These are phyloP conservation scores for Cranoglanis bouderius DNA, from an alignment of 2,113 vertebrate species.

Conservation along the genomic window DNA sequence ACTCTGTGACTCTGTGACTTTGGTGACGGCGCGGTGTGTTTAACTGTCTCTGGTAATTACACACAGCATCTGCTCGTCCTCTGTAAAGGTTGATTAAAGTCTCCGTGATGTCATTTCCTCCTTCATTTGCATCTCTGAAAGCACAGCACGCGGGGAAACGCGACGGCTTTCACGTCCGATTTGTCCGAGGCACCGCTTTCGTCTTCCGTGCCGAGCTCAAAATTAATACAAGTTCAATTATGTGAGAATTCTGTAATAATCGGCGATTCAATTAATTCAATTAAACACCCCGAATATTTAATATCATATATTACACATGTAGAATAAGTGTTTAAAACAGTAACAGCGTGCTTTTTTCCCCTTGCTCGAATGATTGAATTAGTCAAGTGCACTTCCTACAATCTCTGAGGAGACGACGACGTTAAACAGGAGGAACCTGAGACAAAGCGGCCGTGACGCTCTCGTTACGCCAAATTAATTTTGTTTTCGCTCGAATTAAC, in stretches of 20 bases:
- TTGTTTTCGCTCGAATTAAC: conserved; percentile 67
- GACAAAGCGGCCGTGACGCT: conserved; percentile 39
- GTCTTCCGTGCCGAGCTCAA: not conserved
- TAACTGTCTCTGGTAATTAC: conserved; percentile 39
- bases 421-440: conserved; percentile 38
- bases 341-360: not conserved
- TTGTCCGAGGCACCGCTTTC: not conserved
- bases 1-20: not conserved
- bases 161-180: conserved; percentile 34
- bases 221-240: too few species aligned
- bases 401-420: not conserved
- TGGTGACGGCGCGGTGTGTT: conserved; percentile 6
- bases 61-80: conserved; percentile 54
- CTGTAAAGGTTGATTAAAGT: conserved; percentile 58
- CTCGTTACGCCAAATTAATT: conserved; percentile 61
- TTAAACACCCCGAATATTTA: not conserved
- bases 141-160: conserved; percentile 39
- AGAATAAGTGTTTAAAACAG: not conserved
- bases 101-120: conserved; percentile 53
- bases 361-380: not conserved
- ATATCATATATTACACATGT: too few species aligned
- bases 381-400: not conserved
- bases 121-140: conserved; percentile 58
- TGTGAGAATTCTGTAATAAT: not conserved
- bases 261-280: not conserved